Conservation (phyloP, 2,888 invertebrate species). For the Orthonychiurus folsomi region DNA sequence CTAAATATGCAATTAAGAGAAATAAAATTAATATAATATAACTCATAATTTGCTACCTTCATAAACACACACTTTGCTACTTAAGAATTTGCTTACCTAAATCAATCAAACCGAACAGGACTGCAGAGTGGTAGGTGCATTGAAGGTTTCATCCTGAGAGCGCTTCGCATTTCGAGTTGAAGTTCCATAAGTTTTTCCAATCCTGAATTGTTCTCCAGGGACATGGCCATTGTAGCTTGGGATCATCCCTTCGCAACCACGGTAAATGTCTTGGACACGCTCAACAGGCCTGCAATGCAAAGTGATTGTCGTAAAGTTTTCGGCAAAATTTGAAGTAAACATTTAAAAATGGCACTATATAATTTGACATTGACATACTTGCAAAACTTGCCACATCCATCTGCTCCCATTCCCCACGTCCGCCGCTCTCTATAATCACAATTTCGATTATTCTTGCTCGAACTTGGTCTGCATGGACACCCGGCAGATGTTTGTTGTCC, state of each 20-base stretch:
- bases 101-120: neutral
- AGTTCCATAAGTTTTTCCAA: conserved; percentile 31
- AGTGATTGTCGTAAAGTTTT: no score
- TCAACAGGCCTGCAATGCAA: conserved; percentile 24
- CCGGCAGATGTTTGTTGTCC: no score
- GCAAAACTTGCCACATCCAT: conserved; percentile 8
- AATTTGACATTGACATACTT: conserved; percentile 1
- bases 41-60: no score
- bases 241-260: conserved; percentile 35
- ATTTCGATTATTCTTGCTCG: conserved; percentile 23
- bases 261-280: conserved; percentile 31
- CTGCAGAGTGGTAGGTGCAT: conserved; percentile 9
- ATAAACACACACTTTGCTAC: no score
- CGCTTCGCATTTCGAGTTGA: conserved; percentile 35
- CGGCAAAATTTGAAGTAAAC: no score
- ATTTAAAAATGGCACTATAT: neutral
- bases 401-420: conserved; percentile 33
- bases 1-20: no score
- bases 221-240: conserved; percentile 38
- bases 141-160: conserved; percentile 19
- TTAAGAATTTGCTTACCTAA: no score
- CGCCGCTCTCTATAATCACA: conserved; percentile 34
- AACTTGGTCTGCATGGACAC: conserved; percentile 8
- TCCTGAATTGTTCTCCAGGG: conserved; percentile 32
- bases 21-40: no score